phyloP scores from a whole-genome alignment of 2,113 vertebrate species.

The Nyctibius bracteatus region DNA sequence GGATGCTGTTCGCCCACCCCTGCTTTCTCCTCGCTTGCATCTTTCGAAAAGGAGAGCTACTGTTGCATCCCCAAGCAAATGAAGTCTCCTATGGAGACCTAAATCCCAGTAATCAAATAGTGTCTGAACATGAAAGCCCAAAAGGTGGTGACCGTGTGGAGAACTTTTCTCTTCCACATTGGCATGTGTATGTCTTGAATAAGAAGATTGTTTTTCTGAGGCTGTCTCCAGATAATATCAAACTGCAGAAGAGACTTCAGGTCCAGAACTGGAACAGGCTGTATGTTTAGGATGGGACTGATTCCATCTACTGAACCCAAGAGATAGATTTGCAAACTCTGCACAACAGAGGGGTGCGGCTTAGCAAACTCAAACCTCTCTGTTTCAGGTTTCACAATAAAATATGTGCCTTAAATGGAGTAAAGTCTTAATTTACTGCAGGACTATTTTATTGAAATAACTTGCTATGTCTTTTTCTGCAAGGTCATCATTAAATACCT shows the following conservation, averaged over 20 bases:
- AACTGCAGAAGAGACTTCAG: not conserved
- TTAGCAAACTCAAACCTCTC: not conserved
- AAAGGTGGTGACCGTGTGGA: not conserved
- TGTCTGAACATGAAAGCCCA: not conserved
- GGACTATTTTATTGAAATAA: not conserved
- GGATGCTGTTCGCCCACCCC: not conserved
- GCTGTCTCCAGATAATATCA: not conserved
- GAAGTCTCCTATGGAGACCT: not conserved
- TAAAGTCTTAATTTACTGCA: not conserved
- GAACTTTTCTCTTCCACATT: fast-evolving
- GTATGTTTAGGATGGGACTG: not conserved
- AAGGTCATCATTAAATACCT: not conserved
- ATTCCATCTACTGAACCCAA: not conserved
- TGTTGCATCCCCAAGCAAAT: not conserved
- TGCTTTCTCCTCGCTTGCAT: fast-evolving
- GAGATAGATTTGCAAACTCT: not conserved
- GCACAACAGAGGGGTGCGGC: not conserved
- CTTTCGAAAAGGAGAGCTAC: not conserved
- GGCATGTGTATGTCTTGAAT: not conserved
- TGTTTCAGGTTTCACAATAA: constrained; percentile 1
- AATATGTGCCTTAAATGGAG: constrained; percentile 40
- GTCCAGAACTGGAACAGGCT: not conserved
- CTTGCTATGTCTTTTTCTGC: not conserved
- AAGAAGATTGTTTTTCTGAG: not conserved
- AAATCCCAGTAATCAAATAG: not conserved